Percentiles rank a stretch among this genome's conserved stretches.
These are phyloP conservation scores for Drosophila watanabei DNA, from an alignment of 1,140 invertebrate species.

Conservation along the genomic window DNA sequence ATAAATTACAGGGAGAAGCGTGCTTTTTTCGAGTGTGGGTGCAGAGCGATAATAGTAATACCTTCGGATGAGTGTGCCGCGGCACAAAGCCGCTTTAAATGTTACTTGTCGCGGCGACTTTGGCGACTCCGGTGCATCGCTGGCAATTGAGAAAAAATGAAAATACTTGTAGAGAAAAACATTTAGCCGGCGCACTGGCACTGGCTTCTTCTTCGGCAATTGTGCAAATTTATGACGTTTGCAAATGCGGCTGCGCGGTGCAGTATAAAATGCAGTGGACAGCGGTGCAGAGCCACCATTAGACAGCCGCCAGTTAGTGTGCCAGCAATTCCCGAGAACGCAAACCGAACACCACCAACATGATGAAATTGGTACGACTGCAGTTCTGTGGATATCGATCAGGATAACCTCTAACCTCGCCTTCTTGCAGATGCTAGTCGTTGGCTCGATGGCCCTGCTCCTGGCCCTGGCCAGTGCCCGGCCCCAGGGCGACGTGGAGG, in stretches of 20 bases:
- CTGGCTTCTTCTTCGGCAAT: slow-evolving; percentile 59
- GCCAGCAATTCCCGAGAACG: slow-evolving; percentile 22
- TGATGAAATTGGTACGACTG: slow-evolving; percentile 76
- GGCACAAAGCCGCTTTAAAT: slow-evolving; percentile 70
- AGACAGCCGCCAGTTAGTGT: slow-evolving; percentile 57
- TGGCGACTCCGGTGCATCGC: slow-evolving; percentile 53
- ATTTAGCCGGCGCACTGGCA: slow-evolving; percentile 54
- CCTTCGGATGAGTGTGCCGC: slow-evolving; percentile 45
- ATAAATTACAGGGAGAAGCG: slow-evolving; percentile 6
- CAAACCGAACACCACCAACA: slow-evolving; percentile 43
- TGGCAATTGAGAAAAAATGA: slow-evolving; percentile 44
- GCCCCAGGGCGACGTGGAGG: slow-evolving; percentile 86
- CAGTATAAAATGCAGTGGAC: slow-evolving; percentile 77
- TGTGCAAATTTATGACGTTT: slow-evolving; percentile 82
- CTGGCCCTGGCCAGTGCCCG: slow-evolving; percentile 86
- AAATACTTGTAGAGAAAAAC: slow-evolving; percentile 60
- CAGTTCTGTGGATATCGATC: slow-evolving; percentile 11
- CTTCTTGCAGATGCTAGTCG: slow-evolving; percentile 79
- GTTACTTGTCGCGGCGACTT: slow-evolving; percentile 82
- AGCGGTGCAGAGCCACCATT: slow-evolving; percentile 66
- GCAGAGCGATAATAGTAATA: slow-evolving; percentile 42
- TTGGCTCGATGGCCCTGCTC: slow-evolving; percentile 74
- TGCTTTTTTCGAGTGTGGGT: slow-evolving; percentile 32
- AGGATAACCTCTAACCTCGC: slow-evolving; percentile 20
- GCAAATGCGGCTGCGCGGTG: slow-evolving; percentile 61